Evolutionary conservation across 1,140 invertebrate species (phyloP), one percentile per base, ranked within the genome.

Genomic region (Himalopsyche phryganea): DNA sequence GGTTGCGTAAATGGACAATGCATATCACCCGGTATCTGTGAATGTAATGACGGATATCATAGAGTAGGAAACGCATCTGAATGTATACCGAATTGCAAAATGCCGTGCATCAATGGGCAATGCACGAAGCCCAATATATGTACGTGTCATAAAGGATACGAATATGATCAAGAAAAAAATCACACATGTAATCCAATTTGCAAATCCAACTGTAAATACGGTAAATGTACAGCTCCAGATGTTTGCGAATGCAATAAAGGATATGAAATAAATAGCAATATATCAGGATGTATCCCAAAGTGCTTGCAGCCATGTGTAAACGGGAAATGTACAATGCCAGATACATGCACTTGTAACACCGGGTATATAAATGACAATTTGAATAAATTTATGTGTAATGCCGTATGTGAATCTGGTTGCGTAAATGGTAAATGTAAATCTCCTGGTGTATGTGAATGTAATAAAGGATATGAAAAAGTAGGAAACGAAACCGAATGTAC

Each of bases 21-120:
- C 53, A 50, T 49, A 2, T 5, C 47, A 5, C 47, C 47, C 10
- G 32, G 32, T 2, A 2, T 28, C 2, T 49, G 83, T 64, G 72
- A 67, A 1, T 86, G 84, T 63, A 74, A 71, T 47, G 67, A 71
- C 1, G 83, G 84, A 5, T 85, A 78, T 67, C 66, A 58, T 0
- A 53, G 78, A 20, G n/a, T 2, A 6, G 76, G 80, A 2, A 76
- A 81, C 38, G 40, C 48, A 17, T 17, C 13, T 19, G 18, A 15
- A 65, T 49, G 47, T 13, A n/a, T 15, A 14, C 47, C 18, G 14
- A 13, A 13, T 13, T 49, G 47, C 14, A 49, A 3, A 74, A 80
- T 49, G 18, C 19, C 19, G 9, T 49, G 47, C 14, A 17, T 13
- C 14, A 28, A 35, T 14, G 73, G 77, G 0, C 63, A 61, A 6